Percentiles rank a stretch among this genome's conserved stretches.
These are phyloP conservation scores for Synanthedon vespiformis DNA, from an alignment of 2,888 invertebrate genomes.

Conservation along the genomic window DNA sequence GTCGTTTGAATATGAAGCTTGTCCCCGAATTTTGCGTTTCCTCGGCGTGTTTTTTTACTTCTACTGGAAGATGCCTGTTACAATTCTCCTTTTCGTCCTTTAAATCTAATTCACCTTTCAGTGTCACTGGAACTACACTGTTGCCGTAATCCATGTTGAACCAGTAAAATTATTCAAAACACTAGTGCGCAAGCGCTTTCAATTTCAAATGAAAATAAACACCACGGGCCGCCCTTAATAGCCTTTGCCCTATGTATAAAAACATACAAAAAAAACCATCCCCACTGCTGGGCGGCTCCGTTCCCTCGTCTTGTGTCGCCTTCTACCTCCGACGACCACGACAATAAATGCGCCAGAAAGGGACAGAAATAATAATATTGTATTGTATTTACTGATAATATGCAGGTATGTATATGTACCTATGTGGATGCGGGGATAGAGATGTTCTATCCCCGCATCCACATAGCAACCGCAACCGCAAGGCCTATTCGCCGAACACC, in stretches of 20 bases:
- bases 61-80: constrained; percentile 46
- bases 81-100: constrained; percentile 56
- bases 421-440: no score
- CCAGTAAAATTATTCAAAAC: constrained; percentile 8
- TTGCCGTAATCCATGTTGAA: constrained; percentile 49
- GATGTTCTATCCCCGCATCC: no score
- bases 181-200: constrained; percentile 23
- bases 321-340: constrained; percentile 24
- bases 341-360: constrained; percentile 25
- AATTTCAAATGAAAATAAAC: constrained; percentile 4
- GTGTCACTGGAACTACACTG: constrained; percentile 43
- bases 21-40: constrained; percentile 41
- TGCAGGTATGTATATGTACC: no score
- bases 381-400: constrained; percentile 14
- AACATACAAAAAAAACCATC: constrained; percentile 58
- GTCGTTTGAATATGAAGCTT: constrained; percentile 51
- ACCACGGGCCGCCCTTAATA: constrained; percentile 30
- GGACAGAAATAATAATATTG: constrained; percentile 28
- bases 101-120: constrained; percentile 50
- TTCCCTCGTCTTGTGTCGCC: constrained; percentile 38
- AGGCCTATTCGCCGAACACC: no score
- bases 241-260: constrained; percentile 57
- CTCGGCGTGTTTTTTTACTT: constrained; percentile 38
- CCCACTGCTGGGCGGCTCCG: constrained; percentile 33
- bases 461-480: no score